Conservation (phyloP, 2,113 vertebrate species). For the Halcyon malimbica region DNA sequence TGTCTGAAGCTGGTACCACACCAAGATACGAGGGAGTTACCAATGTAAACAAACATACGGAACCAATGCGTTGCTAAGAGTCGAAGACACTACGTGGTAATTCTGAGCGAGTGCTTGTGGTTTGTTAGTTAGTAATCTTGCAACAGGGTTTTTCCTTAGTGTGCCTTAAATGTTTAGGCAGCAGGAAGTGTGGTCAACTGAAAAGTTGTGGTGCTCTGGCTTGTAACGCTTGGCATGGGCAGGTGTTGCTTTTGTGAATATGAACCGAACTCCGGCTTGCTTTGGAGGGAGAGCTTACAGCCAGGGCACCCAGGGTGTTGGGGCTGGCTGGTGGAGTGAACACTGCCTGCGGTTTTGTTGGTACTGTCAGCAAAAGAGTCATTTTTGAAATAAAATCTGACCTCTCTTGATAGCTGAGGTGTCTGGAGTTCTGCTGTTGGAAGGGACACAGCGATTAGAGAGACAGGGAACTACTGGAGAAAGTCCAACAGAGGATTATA, state of each 20-base stretch:
- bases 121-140: constrained; percentile 33
- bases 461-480: too few relatives aligned
- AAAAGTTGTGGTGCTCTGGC: background rate
- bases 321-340: background rate
- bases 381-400: background rate
- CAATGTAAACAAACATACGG: background rate
- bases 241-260: constrained; percentile 22
- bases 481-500: too few relatives aligned
- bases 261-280: background rate
- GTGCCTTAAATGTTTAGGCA: constrained; percentile 7
- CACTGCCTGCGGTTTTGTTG: background rate
- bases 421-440: background rate
- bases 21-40: background rate
- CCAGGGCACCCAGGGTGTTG: background rate
- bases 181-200: constrained; percentile 49
- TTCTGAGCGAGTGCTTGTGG: constrained; percentile 22
- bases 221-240: background rate
- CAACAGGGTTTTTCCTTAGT: background rate
- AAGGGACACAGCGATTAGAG: background rate
- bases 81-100: background rate
- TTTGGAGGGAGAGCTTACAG: background rate
- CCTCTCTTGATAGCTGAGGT: background rate
- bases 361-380: background rate
- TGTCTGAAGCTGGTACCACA: background rate
- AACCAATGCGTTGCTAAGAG: background rate